A percentile compares a stretch with the other conserved stretches of the same genome.
Conservation (phyloP, 2,113 vertebrate species). For the Cottus gobio region DNA sequence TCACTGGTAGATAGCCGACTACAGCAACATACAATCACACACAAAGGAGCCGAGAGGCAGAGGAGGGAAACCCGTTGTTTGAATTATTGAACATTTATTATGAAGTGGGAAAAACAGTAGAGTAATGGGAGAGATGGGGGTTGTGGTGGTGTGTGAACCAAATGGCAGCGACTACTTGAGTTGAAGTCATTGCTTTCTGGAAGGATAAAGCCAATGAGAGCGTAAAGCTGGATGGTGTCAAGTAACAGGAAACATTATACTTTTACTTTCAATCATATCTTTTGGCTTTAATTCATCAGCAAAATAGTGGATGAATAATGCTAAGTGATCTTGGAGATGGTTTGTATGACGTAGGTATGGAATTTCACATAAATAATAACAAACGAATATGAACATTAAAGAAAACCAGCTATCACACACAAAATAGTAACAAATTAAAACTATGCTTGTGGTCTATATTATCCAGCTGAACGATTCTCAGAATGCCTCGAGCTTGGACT, state of each 20-base stretch:
- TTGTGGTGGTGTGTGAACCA: neutral
- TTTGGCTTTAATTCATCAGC: neutral
- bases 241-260: neutral
- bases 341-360: neutral
- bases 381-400: neutral
- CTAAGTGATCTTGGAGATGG: neutral
- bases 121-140: conserved; percentile 23
- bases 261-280: neutral
- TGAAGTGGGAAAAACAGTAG: conserved; percentile 30
- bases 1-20: conserved; percentile 43
- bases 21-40: conserved; percentile 40
- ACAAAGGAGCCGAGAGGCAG: conserved; percentile 36
- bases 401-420: neutral
- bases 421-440: neutral
- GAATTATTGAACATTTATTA: conserved; percentile 69
- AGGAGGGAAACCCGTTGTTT: conserved; percentile 2
- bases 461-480: neutral
- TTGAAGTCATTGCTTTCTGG: neutral
- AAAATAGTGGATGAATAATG: too few species aligned
- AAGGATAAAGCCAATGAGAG: neutral
- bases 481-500: neutral
- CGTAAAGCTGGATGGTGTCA: neutral
- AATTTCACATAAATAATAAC: neutral
- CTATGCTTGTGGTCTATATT: neutral
- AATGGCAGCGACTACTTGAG: neutral